Percentiles rank a stretch among this genome's conserved stretches.
These are phyloP conservation scores for Aphrocallistes beatrix DNA, from an alignment of 37 sponge, comb jelly and placozoan genomes.

Conservation along the genomic window DNA sequence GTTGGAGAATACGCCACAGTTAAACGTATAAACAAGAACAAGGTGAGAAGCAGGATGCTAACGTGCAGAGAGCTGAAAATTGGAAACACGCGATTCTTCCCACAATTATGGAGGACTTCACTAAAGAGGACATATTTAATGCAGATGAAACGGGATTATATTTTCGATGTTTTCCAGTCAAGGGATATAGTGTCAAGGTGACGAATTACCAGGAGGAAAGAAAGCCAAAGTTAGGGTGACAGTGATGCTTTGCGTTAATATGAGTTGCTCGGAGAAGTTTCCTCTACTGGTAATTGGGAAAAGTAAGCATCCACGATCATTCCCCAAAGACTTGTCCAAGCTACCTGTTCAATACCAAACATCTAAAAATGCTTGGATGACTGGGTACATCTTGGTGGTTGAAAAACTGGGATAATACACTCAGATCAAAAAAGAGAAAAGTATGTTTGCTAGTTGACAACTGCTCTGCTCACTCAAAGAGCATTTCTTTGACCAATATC, in stretches of 20 bases:
- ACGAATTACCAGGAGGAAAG: neutral
- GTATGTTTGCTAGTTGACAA: neutral
- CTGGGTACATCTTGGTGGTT: neutral
- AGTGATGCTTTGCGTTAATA: neutral
- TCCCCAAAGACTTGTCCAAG: neutral
- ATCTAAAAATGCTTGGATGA: neutral
- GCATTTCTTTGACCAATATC: neutral
- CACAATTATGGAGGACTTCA: neutral
- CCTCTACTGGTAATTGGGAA: neutral
- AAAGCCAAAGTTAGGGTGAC: neutral
- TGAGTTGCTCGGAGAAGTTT: neutral
- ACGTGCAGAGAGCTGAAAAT: neutral
- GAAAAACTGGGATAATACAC: neutral
- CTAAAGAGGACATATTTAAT: neutral
- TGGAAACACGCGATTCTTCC: neutral
- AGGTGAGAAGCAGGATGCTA: neutral
- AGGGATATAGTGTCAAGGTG: neutral
- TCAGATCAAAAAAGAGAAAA: neutral
- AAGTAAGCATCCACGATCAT: neutral
- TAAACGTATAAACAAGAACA: neutral
- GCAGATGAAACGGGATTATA: neutral
- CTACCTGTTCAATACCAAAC: neutral
- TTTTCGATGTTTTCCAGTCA: neutral
- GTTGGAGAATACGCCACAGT: conserved; percentile 20
- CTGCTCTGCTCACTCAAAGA: neutral